These are phyloP conservation scores for Coregonus suidteri DNA, from an alignment of 2,797 vertebrate genomes.

Conservation along the genomic window DNA sequence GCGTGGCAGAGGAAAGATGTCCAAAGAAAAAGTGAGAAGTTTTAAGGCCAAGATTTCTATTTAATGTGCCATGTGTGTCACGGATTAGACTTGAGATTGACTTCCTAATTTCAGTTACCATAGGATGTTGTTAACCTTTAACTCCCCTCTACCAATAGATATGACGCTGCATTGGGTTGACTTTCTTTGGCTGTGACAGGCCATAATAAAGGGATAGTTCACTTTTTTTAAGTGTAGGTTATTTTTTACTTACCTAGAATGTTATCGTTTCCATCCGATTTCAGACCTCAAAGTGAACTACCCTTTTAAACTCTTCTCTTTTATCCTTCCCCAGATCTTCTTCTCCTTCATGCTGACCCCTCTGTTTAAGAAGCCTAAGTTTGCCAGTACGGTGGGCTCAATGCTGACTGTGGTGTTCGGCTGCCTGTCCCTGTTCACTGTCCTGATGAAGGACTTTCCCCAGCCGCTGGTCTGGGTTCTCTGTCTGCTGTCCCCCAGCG, in stretches of 20 bases:
- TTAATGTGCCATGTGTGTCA: not conserved
- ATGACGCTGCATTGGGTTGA: not conserved
- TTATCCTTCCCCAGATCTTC: conserved; percentile 80
- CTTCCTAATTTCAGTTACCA: conserved; percentile 14
- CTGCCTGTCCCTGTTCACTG: conserved; percentile 88
- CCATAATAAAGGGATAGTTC: not conserved
- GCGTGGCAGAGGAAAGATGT: not conserved
- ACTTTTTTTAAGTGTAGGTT: not conserved
- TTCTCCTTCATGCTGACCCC: conserved; percentile 96
- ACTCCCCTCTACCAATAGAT: too few species aligned
- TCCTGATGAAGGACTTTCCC: conserved; percentile 89
- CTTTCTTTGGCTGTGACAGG: not conserved
- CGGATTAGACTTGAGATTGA: conserved; percentile 11
- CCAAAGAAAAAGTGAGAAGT: too few species aligned
- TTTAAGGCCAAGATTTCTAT: not conserved
- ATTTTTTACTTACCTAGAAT: not conserved
- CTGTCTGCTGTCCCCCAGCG: conserved; percentile 91
- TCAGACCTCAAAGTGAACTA: not conserved
- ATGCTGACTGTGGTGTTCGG: conserved; percentile 89
- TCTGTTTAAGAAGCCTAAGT: conserved; percentile 93
- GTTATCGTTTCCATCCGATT: not conserved
- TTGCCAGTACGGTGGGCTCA: conserved; percentile 92
- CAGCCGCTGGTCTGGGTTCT: conserved; percentile 89
- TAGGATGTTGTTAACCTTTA: not conserved
- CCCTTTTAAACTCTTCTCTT: not conserved